These are phyloP conservation scores for Chymomyza fuscimana DNA, from an alignment of 2,888 invertebrate species.

Conservation along the genomic window DNA sequence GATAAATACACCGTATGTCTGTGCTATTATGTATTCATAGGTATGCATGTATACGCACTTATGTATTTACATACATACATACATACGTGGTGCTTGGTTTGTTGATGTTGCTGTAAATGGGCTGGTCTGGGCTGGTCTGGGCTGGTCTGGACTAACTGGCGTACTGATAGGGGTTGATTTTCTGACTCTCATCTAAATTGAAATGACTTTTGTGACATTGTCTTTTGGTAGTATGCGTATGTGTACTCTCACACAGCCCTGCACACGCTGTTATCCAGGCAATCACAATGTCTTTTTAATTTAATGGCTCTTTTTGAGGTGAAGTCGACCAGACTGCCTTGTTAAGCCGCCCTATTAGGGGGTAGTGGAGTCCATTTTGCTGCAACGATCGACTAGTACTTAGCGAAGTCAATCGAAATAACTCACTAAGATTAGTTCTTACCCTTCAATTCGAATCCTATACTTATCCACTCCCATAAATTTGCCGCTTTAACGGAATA, in stretches of 20 bases:
- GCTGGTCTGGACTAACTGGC: slow-evolving; percentile 33
- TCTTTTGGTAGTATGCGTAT: slow-evolving; percentile 56
- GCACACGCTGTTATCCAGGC: slow-evolving; percentile 7
- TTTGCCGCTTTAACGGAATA: slow-evolving; percentile 42
- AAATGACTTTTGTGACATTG: slow-evolving; percentile 77
- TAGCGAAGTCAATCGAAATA: neutral
- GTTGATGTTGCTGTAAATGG: slow-evolving; percentile 37
- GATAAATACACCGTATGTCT: too few species aligned
- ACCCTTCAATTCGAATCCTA: neutral
- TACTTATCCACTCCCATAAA: neutral
- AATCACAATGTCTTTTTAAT: slow-evolving; percentile 5
- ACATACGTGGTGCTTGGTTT: slow-evolving; percentile 48
- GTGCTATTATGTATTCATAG: too few species aligned
- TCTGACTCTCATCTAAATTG: slow-evolving; percentile 79
- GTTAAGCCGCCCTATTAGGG: neutral
- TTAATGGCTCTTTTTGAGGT: neutral
- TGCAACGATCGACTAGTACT: neutral
- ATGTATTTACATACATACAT: neutral
- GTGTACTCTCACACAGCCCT: too few species aligned
- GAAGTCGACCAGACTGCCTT: neutral
- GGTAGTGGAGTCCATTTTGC: neutral
- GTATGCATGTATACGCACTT: neutral
- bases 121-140: slow-evolving; percentile 35
- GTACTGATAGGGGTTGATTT: slow-evolving; percentile 80
- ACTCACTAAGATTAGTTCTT: neutral